Base-by-base conservation (phyloP, 2,797 vertebrate genomes). In the Onychomys leucogaster region DNA sequence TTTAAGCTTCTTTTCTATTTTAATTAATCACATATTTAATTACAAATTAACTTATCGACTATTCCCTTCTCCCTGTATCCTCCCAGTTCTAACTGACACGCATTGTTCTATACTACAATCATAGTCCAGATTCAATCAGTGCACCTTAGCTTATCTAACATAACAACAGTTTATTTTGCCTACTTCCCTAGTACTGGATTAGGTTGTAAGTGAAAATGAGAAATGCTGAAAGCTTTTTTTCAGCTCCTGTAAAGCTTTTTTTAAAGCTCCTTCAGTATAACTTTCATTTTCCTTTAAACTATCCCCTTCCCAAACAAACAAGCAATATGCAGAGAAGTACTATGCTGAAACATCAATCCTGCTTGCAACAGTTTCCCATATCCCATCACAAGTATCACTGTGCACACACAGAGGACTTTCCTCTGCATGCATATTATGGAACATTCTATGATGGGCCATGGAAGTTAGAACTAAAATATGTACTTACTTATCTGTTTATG, bases 21-120 rank as follows among this genome's bases (percentile, higher is more conserved):
- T 90, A 93, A 88, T 76, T 90, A 90, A 83, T 69, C 49, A 90
- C 27, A 69, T 27, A 93, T 93, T 94, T 96, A 96, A 91, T 96
- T 61, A 91, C 59, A 89, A 94, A 87, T 94, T 81, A 94, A 75
- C n/a, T 84, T 92, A 61, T 80, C 14, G 41, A 80, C 65, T 91
- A 65, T 85, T 91, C 94, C 34, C 87, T 34, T 71, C 89, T 82
- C 63, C 65, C 23, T 43, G 34, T 84, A 92, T 93, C 59, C n/a
- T 87, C 89, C 75, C 37, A 82, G 65, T 94, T 34, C 43, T 82
- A 90, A 95, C 14, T 14, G 57, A 82, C 77, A 76, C 46, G 21
- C 43, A 75, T 41, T 57, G 65, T 71, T 90, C 61, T 78, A 91
- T n/a, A 96, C 25, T 49, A 90, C 76, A 94, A 65, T 67, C 80